Base-by-base conservation (phyloP, 2,113 vertebrate species). In the Lophius piscatorius region DNA sequence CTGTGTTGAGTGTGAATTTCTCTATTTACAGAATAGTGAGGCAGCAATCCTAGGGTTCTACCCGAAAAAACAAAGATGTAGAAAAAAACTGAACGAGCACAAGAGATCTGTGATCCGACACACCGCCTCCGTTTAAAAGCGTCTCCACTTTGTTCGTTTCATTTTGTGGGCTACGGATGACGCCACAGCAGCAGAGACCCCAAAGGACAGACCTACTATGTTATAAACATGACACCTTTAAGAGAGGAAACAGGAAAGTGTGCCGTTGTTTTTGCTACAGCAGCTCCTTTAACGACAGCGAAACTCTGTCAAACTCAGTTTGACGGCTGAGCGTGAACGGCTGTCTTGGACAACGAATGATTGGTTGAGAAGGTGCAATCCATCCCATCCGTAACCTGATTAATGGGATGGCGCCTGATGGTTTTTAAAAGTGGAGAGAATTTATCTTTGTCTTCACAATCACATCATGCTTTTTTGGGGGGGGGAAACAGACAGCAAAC, bases 21-120 rank as follows among this genome's bases (percentile, higher is more conserved):
- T 83, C 63, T 87, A 88, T 88, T 59, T 87, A 87, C 87, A 88
- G 67, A 74, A 76, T 62, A 78, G 68, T 75, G 80, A 74, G 72
- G 78, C 87, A 86, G 81, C 75, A 83, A 72, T 80, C 79, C 52
- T 65, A 88, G 62, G 70, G 70, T 74, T 77, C 42, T 74, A 70
- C 76, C 59, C 72, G 55, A 76, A 74, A 81, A 74, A 47, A 76
- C 31, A 13, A 9, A 68, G 49, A 78, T 67, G 63, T 70, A 74
- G 55, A 75, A 83, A 73, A 72, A 83, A 81, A 68, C 46, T 64
- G 26, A 84, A 74, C 48, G 80, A 78, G 76, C 80, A 78, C 72
- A 36, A 72, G 61, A 74, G 57, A 77, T 82, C 74, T 73, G 65
- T 61, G 65, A 79, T 56, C 63, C 12, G 12, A 79, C 72, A 70